Percentiles rank a stretch among this genome's conserved stretches.
These are phyloP conservation scores for Micropoecilia bifurca DNA, from an alignment of 2,797 vertebrate genomes.

Conservation along the genomic window DNA sequence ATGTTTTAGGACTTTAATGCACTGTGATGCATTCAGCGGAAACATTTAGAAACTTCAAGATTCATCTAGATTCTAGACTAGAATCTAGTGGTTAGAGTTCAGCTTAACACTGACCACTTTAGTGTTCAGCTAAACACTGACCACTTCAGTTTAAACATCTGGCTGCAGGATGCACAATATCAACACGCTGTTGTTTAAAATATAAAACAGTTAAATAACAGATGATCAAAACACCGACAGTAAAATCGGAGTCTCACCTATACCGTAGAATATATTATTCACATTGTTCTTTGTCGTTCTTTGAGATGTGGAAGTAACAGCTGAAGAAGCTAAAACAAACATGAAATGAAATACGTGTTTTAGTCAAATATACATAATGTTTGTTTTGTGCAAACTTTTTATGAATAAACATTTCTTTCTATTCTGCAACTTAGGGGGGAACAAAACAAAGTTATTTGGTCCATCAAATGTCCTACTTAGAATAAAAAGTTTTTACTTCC, in stretches of 20 bases:
- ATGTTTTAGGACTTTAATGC: not conserved
- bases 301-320: not conserved
- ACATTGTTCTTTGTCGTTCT: not conserved
- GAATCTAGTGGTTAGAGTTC: not conserved
- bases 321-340: not conserved
- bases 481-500: not conserved
- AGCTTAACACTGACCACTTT: not conserved
- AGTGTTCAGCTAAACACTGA: not conserved
- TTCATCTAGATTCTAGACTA: not conserved
- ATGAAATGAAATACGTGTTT: not conserved
- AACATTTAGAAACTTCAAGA: not conserved
- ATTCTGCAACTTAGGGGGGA: not conserved
- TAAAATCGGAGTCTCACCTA: not conserved
- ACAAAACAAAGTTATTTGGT: not conserved
- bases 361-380: not conserved
- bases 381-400: not conserved
- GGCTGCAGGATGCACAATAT: not conserved
- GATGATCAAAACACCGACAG: not conserved
- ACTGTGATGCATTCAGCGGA: not conserved
- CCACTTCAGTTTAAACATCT: not conserved
- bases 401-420: not conserved
- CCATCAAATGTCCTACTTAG: not conserved
- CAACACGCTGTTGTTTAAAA: not conserved
- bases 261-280: not conserved
- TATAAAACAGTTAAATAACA: not conserved